phyloP scores from a whole-genome alignment of 2,797 vertebrate species.

The Periophthalmus magnuspinnatus region DNA sequence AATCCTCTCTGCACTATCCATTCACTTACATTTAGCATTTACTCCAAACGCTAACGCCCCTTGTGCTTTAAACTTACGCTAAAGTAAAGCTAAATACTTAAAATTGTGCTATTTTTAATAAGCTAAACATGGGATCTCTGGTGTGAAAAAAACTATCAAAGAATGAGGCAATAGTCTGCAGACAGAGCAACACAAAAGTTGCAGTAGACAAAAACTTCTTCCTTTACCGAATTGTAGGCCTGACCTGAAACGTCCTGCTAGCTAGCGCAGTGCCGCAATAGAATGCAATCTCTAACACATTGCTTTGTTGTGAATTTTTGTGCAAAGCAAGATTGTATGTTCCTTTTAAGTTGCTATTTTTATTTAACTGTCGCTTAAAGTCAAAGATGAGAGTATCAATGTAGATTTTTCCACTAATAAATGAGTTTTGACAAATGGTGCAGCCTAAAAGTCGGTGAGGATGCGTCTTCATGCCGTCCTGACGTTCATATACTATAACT shows the following conservation, averaged over 20 bases:
- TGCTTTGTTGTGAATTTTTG: constrained; percentile 3
- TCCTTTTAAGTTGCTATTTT: not conserved
- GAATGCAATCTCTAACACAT: constrained; percentile 4
- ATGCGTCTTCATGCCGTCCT: not conserved
- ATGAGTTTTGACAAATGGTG: not conserved
- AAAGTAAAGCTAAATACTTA: constrained; percentile 11
- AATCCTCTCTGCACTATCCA: constrained; percentile 28
- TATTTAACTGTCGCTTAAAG: not conserved
- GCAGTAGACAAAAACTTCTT: constrained; percentile 2
- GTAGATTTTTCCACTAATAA: not conserved
- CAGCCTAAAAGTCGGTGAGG: not conserved
- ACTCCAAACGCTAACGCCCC: constrained; percentile 9
- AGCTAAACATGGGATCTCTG: not conserved
- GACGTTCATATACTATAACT: not conserved
- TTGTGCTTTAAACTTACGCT: not conserved
- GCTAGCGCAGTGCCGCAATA: not conserved
- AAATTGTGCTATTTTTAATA: constrained; percentile 1
- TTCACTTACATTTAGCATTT: constrained; percentile 39
- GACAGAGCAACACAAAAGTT: not conserved
- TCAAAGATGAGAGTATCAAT: not conserved
- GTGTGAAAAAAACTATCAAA: not conserved
- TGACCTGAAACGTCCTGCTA: constrained; percentile 4
- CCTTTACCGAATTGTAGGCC: constrained; percentile 4
- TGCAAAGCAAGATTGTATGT: not conserved
- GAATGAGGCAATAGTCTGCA: not conserved